Evolutionary conservation across 2,888 invertebrate genomes (phyloP).

Genomic region (Drosophila antonietae): DNA sequence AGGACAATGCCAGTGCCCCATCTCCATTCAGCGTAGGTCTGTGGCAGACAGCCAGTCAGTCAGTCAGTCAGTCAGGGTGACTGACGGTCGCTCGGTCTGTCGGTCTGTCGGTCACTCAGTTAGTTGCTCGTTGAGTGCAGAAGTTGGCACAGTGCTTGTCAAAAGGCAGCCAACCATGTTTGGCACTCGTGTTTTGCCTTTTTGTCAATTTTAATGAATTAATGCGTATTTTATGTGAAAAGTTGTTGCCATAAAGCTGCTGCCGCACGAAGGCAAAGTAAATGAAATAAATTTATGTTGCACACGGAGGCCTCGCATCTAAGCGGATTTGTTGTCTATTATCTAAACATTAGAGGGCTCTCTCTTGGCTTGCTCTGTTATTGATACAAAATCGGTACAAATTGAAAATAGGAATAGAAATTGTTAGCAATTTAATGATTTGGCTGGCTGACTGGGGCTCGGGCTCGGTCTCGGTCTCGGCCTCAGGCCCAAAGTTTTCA

Average conservation of each 20-base stretch:
- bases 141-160: conserved; percentile 51
- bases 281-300: conserved; percentile 75
- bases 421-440: conserved; percentile 66
- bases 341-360: conserved; percentile 67
- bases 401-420: conserved; percentile 69
- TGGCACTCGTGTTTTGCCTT: conserved; percentile 73
- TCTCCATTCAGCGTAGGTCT: conserved; percentile 2
- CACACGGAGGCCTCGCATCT: conserved; percentile 3
- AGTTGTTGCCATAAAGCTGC: conserved; percentile 55
- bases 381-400: conserved; percentile 75
- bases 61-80: conserved; percentile 19
- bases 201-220: conserved; percentile 81
- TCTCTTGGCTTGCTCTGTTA: conserved; percentile 20
- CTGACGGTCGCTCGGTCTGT: conserved; percentile 32
- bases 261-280: conserved; percentile 65
- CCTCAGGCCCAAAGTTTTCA: conserved; percentile 47
- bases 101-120: conserved; percentile 16
- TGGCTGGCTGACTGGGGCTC: neutral
- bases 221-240: conserved; percentile 80
- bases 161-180: conserved; percentile 61
- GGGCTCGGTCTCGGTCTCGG: no score
- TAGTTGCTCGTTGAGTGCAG: conserved; percentile 37
- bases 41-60: conserved; percentile 32
- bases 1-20: conserved; percentile 55
- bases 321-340: conserved; percentile 60